Conservation (phyloP, 2,888 invertebrate genomes). For the Chrysolina oricalcia region DNA sequence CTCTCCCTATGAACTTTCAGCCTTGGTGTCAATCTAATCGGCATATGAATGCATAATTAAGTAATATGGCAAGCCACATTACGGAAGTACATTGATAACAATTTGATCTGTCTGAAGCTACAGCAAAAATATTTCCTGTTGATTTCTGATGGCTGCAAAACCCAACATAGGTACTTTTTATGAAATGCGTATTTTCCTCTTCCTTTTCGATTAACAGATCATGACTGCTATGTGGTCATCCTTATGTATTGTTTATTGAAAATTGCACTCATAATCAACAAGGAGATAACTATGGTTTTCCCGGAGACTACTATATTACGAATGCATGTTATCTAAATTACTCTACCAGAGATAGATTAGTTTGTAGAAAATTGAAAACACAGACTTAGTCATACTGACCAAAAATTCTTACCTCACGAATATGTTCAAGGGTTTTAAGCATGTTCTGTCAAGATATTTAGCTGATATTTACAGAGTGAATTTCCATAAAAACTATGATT, state of each 20-base stretch:
- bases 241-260: background rate
- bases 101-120: too few species aligned
- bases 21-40: too few species aligned
- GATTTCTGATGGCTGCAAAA: background rate
- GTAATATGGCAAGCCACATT: too few species aligned
- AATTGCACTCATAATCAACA: background rate
- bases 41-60: too few species aligned
- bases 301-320: background rate
- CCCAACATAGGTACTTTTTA: background rate
- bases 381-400: background rate
- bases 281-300: slow-evolving; percentile 6
- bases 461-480: too few species aligned
- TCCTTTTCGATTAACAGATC: background rate
- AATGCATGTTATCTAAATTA: background rate
- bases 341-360: background rate
- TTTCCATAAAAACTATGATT: too few species aligned
- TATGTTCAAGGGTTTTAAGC: too few species aligned
- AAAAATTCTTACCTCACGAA: too few species aligned
- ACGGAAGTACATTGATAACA: too few species aligned
- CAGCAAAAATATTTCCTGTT: too few species aligned
- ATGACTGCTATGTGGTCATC: background rate
- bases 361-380: background rate
- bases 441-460: too few species aligned
- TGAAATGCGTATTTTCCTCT: slow-evolving; percentile 7
- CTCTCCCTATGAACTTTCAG: too few species aligned